These are phyloP conservation scores for Apostichopus japonicus DNA, from an alignment of 35 echinoderm and acorn worm genomes.

Conservation along the genomic window DNA sequence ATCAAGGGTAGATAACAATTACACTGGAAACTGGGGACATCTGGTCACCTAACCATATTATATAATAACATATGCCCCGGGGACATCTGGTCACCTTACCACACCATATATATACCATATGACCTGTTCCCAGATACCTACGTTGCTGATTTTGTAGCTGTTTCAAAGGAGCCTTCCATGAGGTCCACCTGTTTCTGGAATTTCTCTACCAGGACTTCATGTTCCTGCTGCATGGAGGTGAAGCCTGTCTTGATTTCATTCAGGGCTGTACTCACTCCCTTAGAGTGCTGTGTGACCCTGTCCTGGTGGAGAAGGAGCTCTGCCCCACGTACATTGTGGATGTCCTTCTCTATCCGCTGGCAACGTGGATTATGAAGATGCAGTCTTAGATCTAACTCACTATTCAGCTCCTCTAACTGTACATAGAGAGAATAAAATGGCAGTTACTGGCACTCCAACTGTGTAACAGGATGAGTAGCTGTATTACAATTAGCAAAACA, in stretches of 20 bases:
- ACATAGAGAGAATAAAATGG: too few species aligned
- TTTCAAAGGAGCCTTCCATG: conserved; percentile 86
- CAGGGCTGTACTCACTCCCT: conserved; percentile 77
- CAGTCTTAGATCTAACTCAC: conserved; percentile 89
- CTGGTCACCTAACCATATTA: too few species aligned
- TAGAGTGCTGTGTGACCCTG: conserved; percentile 80
- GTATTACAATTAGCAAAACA: too few species aligned
- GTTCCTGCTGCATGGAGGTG: conserved; percentile 84
- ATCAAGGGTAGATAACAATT: too few species aligned
- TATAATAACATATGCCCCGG: too few species aligned
- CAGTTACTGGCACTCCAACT: too few species aligned
- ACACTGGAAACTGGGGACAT: too few species aligned
- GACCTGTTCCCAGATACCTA: conserved; percentile 45
- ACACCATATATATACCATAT: too few species aligned
- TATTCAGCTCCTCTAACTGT: conserved; percentile 96
- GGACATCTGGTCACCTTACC: too few species aligned
- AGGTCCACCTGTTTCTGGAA: conserved; percentile 84
- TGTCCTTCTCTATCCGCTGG: conserved; percentile 89
- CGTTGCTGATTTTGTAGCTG: conserved; percentile 91
- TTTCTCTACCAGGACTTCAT: conserved; percentile 79
- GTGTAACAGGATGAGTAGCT: too few species aligned
- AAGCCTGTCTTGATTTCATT: conserved; percentile 87
- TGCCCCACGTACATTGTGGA: conserved; percentile 93
- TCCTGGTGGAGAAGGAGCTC: conserved; percentile 95
- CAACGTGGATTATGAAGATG: conserved; percentile 86